Evolutionary conservation across 1,140 invertebrate genomes (phyloP).

Genomic region (Penaeus vannamei): DNA sequence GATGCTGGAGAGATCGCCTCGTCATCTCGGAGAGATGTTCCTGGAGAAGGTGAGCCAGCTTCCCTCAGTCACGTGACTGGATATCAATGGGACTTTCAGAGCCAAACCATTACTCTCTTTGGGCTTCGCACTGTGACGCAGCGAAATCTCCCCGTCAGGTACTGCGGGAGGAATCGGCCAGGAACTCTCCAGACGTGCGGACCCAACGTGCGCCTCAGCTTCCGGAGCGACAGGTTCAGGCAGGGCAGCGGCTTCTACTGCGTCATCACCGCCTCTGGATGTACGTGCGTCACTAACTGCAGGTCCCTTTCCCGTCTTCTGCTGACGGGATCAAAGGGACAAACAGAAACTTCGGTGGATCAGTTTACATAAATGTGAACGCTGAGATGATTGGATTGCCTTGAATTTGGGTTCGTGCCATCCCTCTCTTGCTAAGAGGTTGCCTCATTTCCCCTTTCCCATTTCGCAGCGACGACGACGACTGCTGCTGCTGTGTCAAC

Average conservation of each 20-base stretch:
- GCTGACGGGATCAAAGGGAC: too few species aligned
- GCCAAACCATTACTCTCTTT: neutral
- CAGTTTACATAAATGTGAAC: too few species aligned
- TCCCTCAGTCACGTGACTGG: too few species aligned
- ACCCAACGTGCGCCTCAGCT: neutral
- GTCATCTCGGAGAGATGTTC: neutral
- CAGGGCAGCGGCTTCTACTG: neutral
- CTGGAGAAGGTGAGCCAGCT: neutral
- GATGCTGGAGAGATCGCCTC: neutral
- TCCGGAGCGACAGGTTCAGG: neutral
- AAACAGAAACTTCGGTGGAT: too few species aligned
- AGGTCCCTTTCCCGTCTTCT: too few species aligned
- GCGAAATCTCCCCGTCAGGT: neutral
- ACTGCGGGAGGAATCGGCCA: neutral
- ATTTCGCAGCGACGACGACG: neutral
- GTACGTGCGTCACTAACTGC: neutral
- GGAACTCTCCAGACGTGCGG: neutral
- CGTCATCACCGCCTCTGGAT: neutral
- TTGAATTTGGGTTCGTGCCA: too few species aligned
- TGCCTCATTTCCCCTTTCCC: neutral
- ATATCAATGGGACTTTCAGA: too few species aligned
- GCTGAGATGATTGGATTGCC: too few species aligned
- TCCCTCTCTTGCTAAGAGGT: too few species aligned
- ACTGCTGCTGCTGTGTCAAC: neutral
- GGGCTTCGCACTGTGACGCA: neutral